Evolutionary conservation across 2,113 vertebrate genomes (phyloP).

Genomic region (Gymnocephalus cernua): DNA sequence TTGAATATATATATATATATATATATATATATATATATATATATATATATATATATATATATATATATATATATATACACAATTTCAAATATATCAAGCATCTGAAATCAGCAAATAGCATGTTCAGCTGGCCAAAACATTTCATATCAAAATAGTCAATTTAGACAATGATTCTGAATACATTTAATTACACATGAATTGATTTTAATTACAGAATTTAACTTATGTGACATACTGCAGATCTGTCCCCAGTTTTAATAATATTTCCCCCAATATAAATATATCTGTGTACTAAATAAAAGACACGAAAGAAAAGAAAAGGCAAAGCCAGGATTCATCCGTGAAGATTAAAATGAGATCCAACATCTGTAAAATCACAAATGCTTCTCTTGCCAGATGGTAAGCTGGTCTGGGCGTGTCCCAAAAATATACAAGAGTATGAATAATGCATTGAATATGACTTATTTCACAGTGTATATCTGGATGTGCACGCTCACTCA

Average conservation of each 20-base stretch:
- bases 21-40: too few relatives aligned
- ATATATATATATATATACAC: slow-evolving; percentile 55
- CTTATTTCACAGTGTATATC: slow-evolving; percentile 80
- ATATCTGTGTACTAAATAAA: slow-evolving; percentile 70
- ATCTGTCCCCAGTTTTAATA: slow-evolving; percentile 51
- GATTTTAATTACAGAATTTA: slow-evolving; percentile 77
- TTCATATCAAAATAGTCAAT: slow-evolving; percentile 73
- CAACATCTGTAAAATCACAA: slow-evolving; percentile 68
- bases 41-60: too few relatives aligned
- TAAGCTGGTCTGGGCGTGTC: slow-evolving; percentile 53
- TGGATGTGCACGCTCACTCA: slow-evolving; percentile 45
- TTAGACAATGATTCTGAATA: slow-evolving; percentile 71
- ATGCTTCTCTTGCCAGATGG: slow-evolving; percentile 61
- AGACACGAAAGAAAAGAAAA: slow-evolving; percentile 52
- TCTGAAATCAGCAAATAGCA: slow-evolving; percentile 54
- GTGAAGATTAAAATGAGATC: slow-evolving; percentile 41
- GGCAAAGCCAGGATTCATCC: slow-evolving; percentile 40
- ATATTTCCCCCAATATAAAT: slow-evolving; percentile 71
- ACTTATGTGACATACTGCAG: slow-evolving; percentile 62
- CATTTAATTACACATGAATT: slow-evolving; percentile 75
- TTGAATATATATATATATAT: too few relatives aligned
- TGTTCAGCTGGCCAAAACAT: slow-evolving; percentile 61
- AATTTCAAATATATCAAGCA: slow-evolving; percentile 56
- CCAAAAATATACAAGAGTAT: slow-evolving; percentile 73
- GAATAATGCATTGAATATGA: slow-evolving; percentile 71